These are phyloP conservation scores for Saccostrea cuccullata DNA, from an alignment of 1,140 invertebrate species.

Conservation along the genomic window DNA sequence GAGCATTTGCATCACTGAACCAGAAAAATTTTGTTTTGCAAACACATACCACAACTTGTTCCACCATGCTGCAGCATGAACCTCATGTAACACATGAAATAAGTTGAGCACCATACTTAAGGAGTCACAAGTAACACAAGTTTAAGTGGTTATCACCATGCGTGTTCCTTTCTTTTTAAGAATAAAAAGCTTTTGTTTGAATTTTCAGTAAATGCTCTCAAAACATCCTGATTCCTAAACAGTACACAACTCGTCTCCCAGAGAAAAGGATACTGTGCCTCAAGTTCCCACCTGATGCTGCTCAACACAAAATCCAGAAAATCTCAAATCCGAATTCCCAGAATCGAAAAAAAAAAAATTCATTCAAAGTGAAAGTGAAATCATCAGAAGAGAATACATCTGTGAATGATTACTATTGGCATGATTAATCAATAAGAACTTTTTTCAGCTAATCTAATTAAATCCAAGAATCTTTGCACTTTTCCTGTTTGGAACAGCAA, in stretches of 20 bases:
- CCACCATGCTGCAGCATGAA: background rate
- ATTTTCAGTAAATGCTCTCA: background rate
- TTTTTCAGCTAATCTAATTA: constrained; percentile 31
- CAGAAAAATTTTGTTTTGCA: background rate
- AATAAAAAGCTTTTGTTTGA: background rate
- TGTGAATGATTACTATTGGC: constrained; percentile 27
- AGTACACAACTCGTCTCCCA: background rate
- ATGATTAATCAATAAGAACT: constrained; percentile 23
- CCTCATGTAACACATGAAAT: background rate
- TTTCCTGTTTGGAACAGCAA: constrained; percentile 10
- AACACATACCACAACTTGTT: background rate
- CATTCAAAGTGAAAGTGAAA: constrained; percentile 28
- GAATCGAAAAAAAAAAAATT: constrained; percentile 29
- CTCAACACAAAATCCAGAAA: constrained; percentile 25
- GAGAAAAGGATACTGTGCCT: background rate
- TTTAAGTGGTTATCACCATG: background rate
- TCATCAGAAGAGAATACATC: constrained; percentile 28
- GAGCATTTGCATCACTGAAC: constrained; percentile 23
- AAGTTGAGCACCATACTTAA: constrained; percentile 22
- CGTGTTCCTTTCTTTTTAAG: background rate
- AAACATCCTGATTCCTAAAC: background rate
- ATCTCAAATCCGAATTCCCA: constrained; percentile 28
- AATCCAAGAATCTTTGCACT: constrained; percentile 31
- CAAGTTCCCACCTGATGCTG: background rate
- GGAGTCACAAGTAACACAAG: background rate